These are phyloP conservation scores for Rhea americana DNA, from an alignment of 2,113 vertebrate genomes.

Conservation along the genomic window DNA sequence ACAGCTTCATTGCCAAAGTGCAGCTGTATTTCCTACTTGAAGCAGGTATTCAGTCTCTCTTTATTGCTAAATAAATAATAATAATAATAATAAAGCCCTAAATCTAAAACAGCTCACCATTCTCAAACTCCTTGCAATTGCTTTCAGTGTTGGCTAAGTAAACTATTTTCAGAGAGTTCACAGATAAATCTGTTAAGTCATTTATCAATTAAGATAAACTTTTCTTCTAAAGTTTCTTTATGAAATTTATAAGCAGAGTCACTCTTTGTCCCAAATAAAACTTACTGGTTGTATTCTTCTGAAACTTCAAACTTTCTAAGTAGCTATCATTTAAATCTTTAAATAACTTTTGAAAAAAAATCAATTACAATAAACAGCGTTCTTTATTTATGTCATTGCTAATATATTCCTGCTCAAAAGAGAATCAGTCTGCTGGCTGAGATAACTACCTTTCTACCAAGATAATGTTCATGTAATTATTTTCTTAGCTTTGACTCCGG, in stretches of 20 bases:
- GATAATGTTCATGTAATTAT: not conserved
- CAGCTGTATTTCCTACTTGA: not conserved
- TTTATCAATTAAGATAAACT: not conserved
- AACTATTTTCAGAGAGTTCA: not conserved
- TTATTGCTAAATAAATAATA: not conserved
- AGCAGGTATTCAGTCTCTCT: not conserved
- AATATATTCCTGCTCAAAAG: not conserved
- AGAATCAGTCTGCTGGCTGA: not conserved
- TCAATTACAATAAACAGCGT: not conserved
- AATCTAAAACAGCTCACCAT: not conserved
- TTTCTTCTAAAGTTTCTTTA: not conserved
- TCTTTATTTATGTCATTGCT: not conserved
- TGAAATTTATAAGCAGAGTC: not conserved
- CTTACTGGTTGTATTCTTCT: not conserved
- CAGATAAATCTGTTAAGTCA: not conserved
- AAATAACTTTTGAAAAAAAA: not conserved
- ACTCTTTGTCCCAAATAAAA: not conserved
- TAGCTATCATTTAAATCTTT: not conserved
- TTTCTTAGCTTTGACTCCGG: not conserved
- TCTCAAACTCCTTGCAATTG: not conserved
- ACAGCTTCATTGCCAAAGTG: not conserved
- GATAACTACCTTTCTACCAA: not conserved
- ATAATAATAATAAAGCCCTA: not conserved
- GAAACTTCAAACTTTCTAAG: not conserved
- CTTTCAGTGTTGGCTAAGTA: not conserved